Base-by-base conservation (phyloP, 2,113 vertebrate genomes). In the Asarcornis scutulata region DNA sequence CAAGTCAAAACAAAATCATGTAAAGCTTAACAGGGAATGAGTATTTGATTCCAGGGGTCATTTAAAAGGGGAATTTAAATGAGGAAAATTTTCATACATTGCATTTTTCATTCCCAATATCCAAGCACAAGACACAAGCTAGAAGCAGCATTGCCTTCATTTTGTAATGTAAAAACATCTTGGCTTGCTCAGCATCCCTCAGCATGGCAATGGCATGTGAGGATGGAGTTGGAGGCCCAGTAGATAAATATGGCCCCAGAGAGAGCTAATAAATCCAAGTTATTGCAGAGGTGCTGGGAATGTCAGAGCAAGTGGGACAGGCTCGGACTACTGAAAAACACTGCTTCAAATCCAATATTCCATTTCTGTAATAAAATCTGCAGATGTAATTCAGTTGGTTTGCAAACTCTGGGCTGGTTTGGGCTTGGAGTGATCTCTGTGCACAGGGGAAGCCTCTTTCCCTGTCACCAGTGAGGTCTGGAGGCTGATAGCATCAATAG, bases 211-310 rank as follows among this genome's bases (percentile, higher is more conserved):
- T 9, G 46, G 42, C 31, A 56, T 7, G 2, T 0, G 20, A 42
- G 46, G 60, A 58, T 1, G 17, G 31, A 89, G 74, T 18, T 0
- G 5, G 59, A 3, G 25, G 9, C 53, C 52, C 1, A 1, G 53
- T 60, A 2, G 26, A 29, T 17, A 63, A 29, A 50, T 75, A 11
- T 2, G 2, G 74, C 60, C 46, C 46, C 0, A 0, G 50, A 46
- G 66, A 67, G 50, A 74, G 63, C 48, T 76, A 67, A 40, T 32
- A 48, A 44, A 74, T 53, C 34, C 31, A 3, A 82, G 55, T 11
- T 42, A 40, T 4, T 42, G 46, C 32, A 52, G 78, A 58, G 55
- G 29, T 55, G 31, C n/a, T 1, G 4, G 27, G 52, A 63, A 67
- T 42, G 64, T 25, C 69, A 67, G 32, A 40, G 50, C 1, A 25